A percentile compares a stretch with the other conserved stretches of the same genome.
Evolutionary conservation across 2,888 invertebrate genomes (phyloP).

Genomic region (Aleiodes testaceus): DNA sequence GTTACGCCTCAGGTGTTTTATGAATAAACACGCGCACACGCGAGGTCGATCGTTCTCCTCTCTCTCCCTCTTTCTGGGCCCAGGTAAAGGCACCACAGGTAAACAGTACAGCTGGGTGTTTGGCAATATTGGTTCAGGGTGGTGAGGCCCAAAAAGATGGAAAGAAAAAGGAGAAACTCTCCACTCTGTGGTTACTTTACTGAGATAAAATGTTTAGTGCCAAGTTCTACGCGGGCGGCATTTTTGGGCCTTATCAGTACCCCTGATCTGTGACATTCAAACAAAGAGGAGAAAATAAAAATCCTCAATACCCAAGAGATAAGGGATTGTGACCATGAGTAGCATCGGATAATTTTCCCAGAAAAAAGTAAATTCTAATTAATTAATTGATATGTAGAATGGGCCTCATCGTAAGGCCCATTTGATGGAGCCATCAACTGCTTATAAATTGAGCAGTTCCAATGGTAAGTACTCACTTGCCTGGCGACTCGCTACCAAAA

Average conservation of each 20-base stretch:
- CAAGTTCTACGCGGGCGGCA: slow-evolving; percentile 29
- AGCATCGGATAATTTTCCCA: not conserved
- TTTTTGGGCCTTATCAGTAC: slow-evolving; percentile 25
- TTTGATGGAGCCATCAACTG: too few relatives aligned
- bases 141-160: not conserved
- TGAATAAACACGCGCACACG: slow-evolving; percentile 32
- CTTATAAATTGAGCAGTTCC: not conserved
- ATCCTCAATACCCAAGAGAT: slow-evolving; percentile 8
- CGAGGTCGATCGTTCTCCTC: slow-evolving; percentile 2
- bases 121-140: slow-evolving; percentile 32
- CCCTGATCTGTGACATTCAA: slow-evolving; percentile 25
- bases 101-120: slow-evolving; percentile 33
- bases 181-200: slow-evolving; percentile 7
- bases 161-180: not conserved
- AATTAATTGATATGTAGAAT: not conserved
- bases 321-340: slow-evolving; percentile 17
- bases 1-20: slow-evolving; percentile 27
- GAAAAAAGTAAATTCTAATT: too few relatives aligned
- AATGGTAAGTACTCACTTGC: slow-evolving; percentile 38
- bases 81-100: slow-evolving; percentile 23
- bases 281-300: slow-evolving; percentile 8
- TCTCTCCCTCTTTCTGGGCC: not conserved
- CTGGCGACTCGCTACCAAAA: slow-evolving; percentile 39
- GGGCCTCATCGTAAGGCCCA: too few relatives aligned
- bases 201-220: slow-evolving; percentile 19